Percentiles rank a stretch among this genome's conserved stretches.
These are phyloP conservation scores for Arenicola marina DNA, from an alignment of 2,888 invertebrate genomes.

Conservation along the genomic window DNA sequence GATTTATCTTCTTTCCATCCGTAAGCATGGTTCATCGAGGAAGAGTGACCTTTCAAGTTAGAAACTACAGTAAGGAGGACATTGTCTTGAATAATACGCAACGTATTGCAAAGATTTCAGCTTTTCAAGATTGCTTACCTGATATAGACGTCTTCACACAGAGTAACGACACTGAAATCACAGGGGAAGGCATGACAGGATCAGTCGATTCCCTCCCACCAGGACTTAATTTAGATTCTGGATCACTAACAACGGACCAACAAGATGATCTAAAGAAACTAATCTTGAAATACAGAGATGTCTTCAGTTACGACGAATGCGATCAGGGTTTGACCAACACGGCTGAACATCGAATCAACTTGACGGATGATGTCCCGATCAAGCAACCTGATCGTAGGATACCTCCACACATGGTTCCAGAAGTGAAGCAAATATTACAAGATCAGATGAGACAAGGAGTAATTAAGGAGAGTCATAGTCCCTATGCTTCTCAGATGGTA, in stretches of 20 bases:
- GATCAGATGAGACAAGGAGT: neutral
- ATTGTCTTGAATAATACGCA: neutral
- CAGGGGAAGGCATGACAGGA: neutral
- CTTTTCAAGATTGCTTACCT: neutral
- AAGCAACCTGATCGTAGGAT: neutral
- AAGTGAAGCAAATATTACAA: neutral
- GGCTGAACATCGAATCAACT: neutral
- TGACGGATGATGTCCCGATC: neutral
- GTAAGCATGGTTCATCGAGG: neutral
- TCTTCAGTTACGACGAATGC: neutral
- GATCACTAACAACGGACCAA: neutral
- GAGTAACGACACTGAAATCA: no score
- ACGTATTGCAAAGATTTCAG: neutral
- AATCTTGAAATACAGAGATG: neutral
- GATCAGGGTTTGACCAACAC: neutral
- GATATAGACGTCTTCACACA: neutral
- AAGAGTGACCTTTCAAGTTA: neutral
- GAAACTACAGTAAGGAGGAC: neutral
- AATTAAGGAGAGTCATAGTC: neutral
- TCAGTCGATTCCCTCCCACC: no score
- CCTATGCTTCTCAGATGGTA: neutral
- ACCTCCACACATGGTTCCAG: neutral
- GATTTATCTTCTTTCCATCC: neutral
- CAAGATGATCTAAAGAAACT: neutral
- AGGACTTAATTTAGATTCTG: neutral